Evolutionary conservation across 2,113 vertebrate species (phyloP), one percentile per base, ranked within the genome.

Genomic region (Ceuthmochares aereus): DNA sequence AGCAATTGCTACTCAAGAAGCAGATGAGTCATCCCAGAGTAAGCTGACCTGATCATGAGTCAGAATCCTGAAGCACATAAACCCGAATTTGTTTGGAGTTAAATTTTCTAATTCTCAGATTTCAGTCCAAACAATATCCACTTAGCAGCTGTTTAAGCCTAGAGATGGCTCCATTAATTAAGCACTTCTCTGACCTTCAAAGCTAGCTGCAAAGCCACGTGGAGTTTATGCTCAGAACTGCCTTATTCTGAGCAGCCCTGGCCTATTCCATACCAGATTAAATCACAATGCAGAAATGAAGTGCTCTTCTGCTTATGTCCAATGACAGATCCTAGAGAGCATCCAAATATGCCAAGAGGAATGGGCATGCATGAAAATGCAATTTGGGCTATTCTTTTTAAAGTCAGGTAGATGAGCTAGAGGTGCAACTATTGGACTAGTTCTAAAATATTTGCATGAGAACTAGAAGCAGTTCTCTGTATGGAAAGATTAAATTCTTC

Each of bases 1-100:
- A 40, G 80, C 73, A 64, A 6, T 36, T 92, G 60, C 76, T 84
- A 52, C 67, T 92, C 63, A 62, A 77, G 64, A 70, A 47, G 59
- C 68, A 93, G 60, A 34, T 95, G 95, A 93, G 52, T 97, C 94
- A 89, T 92, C 34, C 30, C 21, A 16, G 73, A 84, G 56, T 55
- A 86, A 95, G 29, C 10, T 91, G 89, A 95, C 89, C 19, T 2
- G 37, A 66, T 89, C 68, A n/a, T 97, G 93, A 95, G 60, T 95
- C 93, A 93, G 86, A 93, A 92, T 93, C 68, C 34, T 84, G 75
- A 84, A 54, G 52, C 43, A 68, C 66, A 67, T 60, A 52, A 88
- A 66, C 12, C 13, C 73, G 74, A 19, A 68, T 86, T 81, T 95
- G 29, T 84, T 81, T 20, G 3, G 55, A 87, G 59, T 47, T 78